Evolutionary conservation across 2,888 invertebrate species (phyloP).

Genomic region (Phyllotreta cruciferae): DNA sequence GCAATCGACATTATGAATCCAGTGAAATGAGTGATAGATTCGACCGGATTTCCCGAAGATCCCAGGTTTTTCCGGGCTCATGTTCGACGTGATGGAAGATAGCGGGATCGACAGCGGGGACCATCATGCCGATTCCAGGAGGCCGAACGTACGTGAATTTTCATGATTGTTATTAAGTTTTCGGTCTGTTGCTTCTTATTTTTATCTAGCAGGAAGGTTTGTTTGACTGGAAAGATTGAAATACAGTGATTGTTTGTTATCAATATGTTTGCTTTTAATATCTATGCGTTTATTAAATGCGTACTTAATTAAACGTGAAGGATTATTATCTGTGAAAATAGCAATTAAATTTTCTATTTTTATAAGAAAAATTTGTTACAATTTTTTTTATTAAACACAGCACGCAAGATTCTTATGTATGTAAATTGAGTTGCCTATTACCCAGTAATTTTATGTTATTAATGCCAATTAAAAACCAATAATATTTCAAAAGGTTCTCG

Average conservation of each 20-base stretch:
- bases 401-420: too few relatives aligned
- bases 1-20: background rate
- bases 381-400: too few relatives aligned
- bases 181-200: background rate
- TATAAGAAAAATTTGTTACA: too few relatives aligned
- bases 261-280: too few relatives aligned
- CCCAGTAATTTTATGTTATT: too few relatives aligned
- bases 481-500: background rate
- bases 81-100: constrained; percentile 59
- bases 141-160: constrained; percentile 48
- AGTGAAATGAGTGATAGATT: constrained; percentile 16
- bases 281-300: too few relatives aligned
- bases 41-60: background rate
- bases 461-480: too few relatives aligned
- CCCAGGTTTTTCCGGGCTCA: background rate
- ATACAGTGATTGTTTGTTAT: too few relatives aligned
- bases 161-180: constrained; percentile 2
- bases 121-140: constrained; percentile 57
- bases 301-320: too few relatives aligned
- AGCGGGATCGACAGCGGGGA: constrained; percentile 64
- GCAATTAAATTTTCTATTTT: too few relatives aligned
- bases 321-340: too few relatives aligned
- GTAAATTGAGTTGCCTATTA: too few relatives aligned
- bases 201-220: background rate
- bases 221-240: background rate